These are phyloP conservation scores for Dromas ardeola DNA, from an alignment of 2,113 vertebrate species.

Conservation along the genomic window DNA sequence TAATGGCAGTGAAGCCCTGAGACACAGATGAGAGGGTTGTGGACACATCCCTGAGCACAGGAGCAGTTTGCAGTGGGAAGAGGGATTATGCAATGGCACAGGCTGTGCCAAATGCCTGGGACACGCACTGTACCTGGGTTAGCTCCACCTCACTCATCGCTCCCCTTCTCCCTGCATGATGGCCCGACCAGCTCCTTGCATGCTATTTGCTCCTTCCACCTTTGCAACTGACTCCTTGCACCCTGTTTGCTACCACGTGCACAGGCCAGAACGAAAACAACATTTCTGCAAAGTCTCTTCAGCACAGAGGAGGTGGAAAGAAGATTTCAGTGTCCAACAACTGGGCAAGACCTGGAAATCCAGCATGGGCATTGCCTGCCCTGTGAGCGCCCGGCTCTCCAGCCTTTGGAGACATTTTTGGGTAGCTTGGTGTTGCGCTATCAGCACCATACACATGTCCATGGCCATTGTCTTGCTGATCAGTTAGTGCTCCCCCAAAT, in stretches of 20 bases:
- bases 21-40: not conserved
- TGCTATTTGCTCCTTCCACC: not conserved
- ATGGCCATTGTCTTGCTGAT: not conserved
- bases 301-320: not conserved
- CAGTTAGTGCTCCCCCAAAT: not conserved
- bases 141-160: fast-evolving
- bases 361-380: not conserved
- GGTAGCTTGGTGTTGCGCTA: not conserved
- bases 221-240: not conserved
- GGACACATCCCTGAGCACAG: not conserved
- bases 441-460: not conserved
- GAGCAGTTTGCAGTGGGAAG: not conserved
- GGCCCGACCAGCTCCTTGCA: not conserved
- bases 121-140: not conserved
- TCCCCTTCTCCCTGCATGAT: not conserved
- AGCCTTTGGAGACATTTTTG: not conserved
- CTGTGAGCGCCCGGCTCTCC: not conserved
- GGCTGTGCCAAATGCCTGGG: not conserved
- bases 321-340: not conserved
- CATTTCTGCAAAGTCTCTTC: not conserved
- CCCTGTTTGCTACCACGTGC: not conserved
- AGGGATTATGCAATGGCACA: not conserved
- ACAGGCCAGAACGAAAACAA: not conserved
- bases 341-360: not conserved
- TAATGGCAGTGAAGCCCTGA: not conserved